Base-by-base conservation (phyloP, 2,113 vertebrate species). In the Polypterus senegalus region DNA sequence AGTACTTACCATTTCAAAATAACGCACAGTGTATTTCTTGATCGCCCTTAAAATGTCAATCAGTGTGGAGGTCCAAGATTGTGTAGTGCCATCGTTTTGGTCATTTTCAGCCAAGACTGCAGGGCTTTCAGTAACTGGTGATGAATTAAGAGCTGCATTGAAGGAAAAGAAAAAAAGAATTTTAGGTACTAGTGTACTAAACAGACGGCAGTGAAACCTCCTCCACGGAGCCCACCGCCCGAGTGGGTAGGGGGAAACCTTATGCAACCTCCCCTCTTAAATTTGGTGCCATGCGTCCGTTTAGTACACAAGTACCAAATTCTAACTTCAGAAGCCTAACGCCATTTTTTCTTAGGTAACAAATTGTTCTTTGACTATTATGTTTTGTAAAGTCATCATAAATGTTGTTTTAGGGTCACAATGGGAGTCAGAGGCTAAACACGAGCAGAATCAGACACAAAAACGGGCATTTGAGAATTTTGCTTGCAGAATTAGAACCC, bases 1-100 rank as follows among this genome's bases (percentile, higher is more conserved):
- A 6, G 8, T 52, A 87, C 93, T 92, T 74, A 97, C 94, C 82
- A 49, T 69, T 58, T 66, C 60, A 51, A 69, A 70, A 62, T 86
- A 77, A 9, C 76, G 67, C 9, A 54, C 58, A 47, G 81, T 8
- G 69, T 76, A 71, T 27, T 69, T 77, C 60, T 64, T 72, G 4
- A 76, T 58, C 2, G 70, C 49, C 5, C 66, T 53, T 47, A 80
- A 0, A 3, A 65, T 49, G 6, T 65, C 70, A 43, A 61, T 54
- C 1, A 67, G 7, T 7, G 81, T 74, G 51, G 73, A n/a, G 43
- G 74, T 44, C 5, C 65, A 67, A 11, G 63, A 59, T 55, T 68
- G 68, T 49, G 68, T 77, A 4, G 44, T 10, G 1, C 46, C 49
- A 46, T 4, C 47, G 68, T 72, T 73, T 0, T 45, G 60, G 11